Evolutionary conservation across 2,113 vertebrate species (phyloP), one percentile per base, ranked within the genome.

Genomic region (Grallaria varia): DNA sequence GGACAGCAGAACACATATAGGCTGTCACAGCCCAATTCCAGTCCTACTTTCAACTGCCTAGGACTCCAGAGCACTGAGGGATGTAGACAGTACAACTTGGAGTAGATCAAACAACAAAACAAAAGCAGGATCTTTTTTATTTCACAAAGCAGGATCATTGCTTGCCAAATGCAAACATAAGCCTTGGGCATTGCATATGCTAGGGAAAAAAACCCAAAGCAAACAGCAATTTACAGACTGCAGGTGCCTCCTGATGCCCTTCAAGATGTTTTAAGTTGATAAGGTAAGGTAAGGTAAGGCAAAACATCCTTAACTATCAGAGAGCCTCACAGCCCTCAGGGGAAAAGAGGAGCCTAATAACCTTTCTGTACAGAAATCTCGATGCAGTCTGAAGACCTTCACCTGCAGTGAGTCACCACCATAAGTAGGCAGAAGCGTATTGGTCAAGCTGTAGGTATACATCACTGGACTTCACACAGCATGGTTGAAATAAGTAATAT

Each of bases 111-210:
- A 79, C 74, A 47, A 79, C 12, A 33, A 79, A 95, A 95, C 62
- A 85, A 96, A 91, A 31, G n/a, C 77, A 82, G 27, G 28, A 78
- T 75, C 52, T 82, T 90, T 73, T 87, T 95, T 95, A 90, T 91
- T 95, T 72, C 40, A 68, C 24, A 14, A 89, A 69, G 40, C 35
- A 59, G 33, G 27, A 80, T 62, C 72, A 55, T 81, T 74, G 21
- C 64, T 59, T 72, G 30, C 89, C 83, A 92, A 91, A 75, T 24
- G 35, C 80, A 92, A 96, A 92, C 44, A 84, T 17, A 92, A 89
- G 77, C 84, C 69, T 49, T 82, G 66, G 53, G 58, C 69, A 84
- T 4, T 84, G 44, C 66, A 76, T 68, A 44, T 17, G 14, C 40
- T 45, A 67, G 27, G 24, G 18, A 49, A 59, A 55, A 37, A 63